Base-by-base conservation (phyloP, 2,888 invertebrate genomes). In the Agrochola litura region DNA sequence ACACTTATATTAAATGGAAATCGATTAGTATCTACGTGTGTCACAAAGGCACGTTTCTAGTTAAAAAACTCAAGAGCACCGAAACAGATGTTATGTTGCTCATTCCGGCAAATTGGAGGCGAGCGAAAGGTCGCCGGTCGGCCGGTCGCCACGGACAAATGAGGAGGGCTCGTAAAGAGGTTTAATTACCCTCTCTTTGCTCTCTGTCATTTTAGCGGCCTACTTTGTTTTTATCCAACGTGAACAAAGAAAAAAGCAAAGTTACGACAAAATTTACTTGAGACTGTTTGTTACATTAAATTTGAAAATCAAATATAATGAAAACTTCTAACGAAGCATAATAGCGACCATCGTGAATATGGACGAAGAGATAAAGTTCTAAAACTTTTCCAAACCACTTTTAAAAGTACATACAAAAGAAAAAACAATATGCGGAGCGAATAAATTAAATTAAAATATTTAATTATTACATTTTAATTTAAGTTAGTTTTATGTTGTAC, bases 111-210 rank as follows among this genome's bases (percentile, higher is more conserved):
- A 91, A 91, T 90, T 90, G 89, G 83, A 84, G 86, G 78, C 88
- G 84, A 87, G 88, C 83, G 89, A 89, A 83, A 89, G 88, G 89
- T 84, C 79, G 58, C 52, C 49, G 87, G 88, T 81, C 82, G 86
- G 79, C 84, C 52, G 88, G 89, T 80, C 85, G 87, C 80, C 81
- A 74, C 84, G 87, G 89, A 91, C 90, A 93, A 92, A 92, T 90
- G 90, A 92, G 91, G 87, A 88, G 90, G 86, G 85, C 90, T 90
- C 90, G 88, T 93, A 92, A 93, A 92, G 90, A 90, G 91, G 90
- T 92, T 92, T 93, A 93, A 94, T 94, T 93, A 92, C 90, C 88
- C 89, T 86, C 89, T 89, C 87, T 88, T 89, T 89, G 83, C 87
- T 89, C 88, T 85, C 79, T 86, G 90, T 89, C 90, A 91, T 91